phyloP scores from a whole-genome alignment of 2,113 vertebrate genomes.

The Barnardius zonarius region DNA sequence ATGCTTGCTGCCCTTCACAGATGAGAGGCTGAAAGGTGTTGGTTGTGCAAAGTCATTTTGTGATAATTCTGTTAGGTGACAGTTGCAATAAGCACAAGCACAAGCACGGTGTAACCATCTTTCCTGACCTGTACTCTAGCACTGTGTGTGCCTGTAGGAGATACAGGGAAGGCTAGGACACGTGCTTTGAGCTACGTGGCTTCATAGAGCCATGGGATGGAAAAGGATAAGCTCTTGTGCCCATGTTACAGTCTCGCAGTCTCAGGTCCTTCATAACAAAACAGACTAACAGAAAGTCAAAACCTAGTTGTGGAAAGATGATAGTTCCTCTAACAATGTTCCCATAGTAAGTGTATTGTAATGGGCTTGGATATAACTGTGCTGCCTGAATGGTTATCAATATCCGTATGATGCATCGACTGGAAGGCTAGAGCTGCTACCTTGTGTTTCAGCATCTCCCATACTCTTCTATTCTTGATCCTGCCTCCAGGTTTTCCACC shows the following conservation, averaged over 20 bases:
- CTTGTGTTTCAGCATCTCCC: neutral
- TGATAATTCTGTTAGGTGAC: neutral
- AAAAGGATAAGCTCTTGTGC: neutral
- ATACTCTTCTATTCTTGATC: neutral
- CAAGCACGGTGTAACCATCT: neutral
- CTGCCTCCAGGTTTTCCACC: neutral
- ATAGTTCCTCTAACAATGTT: neutral
- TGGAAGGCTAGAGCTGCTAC: neutral
- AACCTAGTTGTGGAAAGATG: neutral
- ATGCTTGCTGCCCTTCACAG: neutral
- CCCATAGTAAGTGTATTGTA: neutral
- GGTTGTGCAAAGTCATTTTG: neutral
- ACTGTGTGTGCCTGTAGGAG: neutral
- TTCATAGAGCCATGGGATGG: neutral
- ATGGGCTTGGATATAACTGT: neutral
- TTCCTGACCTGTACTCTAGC: neutral
- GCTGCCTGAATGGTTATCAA: neutral
- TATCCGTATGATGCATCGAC: neutral
- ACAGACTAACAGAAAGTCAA: neutral
- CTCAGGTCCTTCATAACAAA: neutral
- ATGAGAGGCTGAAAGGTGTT: neutral
- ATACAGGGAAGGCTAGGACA: neutral
- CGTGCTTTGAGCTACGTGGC: neutral
- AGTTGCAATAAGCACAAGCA: neutral
- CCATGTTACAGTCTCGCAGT: neutral